A percentile compares a stretch with the other conserved stretches of the same genome.
These are phyloP conservation scores for Listrodromus nycthemerus DNA, from an alignment of 2,888 invertebrate genomes.

Conservation along the genomic window DNA sequence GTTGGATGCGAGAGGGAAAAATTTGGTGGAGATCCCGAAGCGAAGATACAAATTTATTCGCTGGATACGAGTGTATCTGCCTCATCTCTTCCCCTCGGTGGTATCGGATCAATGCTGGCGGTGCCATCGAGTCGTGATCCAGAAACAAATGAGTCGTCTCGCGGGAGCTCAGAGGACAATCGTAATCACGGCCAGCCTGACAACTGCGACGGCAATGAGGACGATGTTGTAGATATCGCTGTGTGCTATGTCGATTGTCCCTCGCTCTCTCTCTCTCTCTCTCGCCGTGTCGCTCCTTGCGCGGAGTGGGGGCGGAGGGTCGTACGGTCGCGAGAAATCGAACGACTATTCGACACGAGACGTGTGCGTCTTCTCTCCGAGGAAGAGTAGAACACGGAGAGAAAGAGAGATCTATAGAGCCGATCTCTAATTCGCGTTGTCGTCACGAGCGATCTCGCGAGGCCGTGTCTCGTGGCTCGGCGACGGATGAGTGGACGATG, in stretches of 20 bases:
- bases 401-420: slow-evolving; percentile 69
- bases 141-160: slow-evolving; percentile 63
- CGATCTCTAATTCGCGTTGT: slow-evolving; percentile 78
- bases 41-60: not conserved
- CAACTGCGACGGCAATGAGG: slow-evolving; percentile 24
- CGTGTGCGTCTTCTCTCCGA: slow-evolving; percentile 35
- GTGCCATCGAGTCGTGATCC: slow-evolving; percentile 65
- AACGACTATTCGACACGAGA: slow-evolving; percentile 64
- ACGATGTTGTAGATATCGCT: slow-evolving; percentile 2
- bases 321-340: slow-evolving; percentile 65
- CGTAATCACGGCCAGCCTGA: slow-evolving; percentile 54
- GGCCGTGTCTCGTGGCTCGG: slow-evolving; percentile 7
- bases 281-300: no score
- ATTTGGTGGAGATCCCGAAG: slow-evolving; percentile 14
- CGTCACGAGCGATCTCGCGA: slow-evolving; percentile 63
- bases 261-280: not conserved
- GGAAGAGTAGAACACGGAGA: slow-evolving; percentile 44
- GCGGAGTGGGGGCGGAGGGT: slow-evolving; percentile 35
- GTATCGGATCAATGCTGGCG: not conserved
- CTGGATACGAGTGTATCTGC: slow-evolving; percentile 3
- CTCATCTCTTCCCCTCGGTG: not conserved
- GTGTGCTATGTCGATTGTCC: slow-evolving; percentile 8
- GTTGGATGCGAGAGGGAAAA: slow-evolving; percentile 26
- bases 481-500: slow-evolving; percentile 43
- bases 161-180: slow-evolving; percentile 51